These are phyloP conservation scores for Betta splendens DNA, from an alignment of 2,797 vertebrate species.

Conservation along the genomic window DNA sequence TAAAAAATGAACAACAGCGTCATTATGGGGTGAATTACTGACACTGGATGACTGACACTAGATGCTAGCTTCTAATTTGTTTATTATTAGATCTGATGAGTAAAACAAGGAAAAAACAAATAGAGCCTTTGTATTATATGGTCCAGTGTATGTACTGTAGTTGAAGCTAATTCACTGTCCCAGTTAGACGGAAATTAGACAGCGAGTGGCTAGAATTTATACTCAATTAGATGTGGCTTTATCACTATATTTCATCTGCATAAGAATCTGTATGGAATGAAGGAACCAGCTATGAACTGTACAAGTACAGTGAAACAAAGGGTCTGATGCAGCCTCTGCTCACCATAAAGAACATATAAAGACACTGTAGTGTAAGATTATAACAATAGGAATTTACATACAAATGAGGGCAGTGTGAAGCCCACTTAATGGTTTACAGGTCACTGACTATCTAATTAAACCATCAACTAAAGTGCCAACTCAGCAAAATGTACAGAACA, in stretches of 20 bases:
- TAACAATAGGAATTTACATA: constrained; percentile 63
- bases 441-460: constrained; percentile 68
- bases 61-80: constrained; percentile 6
- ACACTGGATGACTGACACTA: constrained; percentile 17
- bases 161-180: background rate
- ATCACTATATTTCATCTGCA: background rate
- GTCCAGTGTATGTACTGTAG: background rate
- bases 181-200: background rate
- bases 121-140: background rate
- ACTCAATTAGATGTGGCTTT: background rate
- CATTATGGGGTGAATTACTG: constrained; percentile 15
- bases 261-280: background rate
- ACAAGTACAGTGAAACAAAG: background rate
- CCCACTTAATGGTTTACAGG: constrained; percentile 55
- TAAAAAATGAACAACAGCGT: constrained; percentile 33
- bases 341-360: constrained; percentile 40
- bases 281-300: background rate
- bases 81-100: too few relatives aligned
- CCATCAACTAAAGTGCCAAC: constrained; percentile 51
- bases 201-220: background rate
- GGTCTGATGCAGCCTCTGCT: constrained; percentile 18
- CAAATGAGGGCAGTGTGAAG: constrained; percentile 62
- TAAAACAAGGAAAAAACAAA: constrained; percentile 2
- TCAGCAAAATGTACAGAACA: background rate
- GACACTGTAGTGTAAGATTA: constrained; percentile 49